Conservation (phyloP, 2,113 vertebrate species). For the Macquaria australasica region DNA sequence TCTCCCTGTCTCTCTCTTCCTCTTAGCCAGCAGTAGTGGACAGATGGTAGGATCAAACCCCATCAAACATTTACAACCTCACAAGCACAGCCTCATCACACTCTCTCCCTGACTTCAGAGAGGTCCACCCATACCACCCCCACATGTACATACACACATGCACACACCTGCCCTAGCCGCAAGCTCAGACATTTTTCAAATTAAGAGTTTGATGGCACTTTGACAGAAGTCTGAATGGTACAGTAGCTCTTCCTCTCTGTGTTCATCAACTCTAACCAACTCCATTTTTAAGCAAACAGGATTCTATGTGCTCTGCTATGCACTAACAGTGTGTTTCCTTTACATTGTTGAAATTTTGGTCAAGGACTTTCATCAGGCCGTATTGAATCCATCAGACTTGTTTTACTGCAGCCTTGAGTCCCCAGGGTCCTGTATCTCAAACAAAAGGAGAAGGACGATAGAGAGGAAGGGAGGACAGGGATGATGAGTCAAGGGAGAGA, state of each 20-base stretch:
- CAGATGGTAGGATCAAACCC: constrained; percentile 83
- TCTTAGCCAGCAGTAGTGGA: constrained; percentile 62
- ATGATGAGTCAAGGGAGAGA: constrained; percentile 76
- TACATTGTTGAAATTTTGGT: constrained; percentile 53
- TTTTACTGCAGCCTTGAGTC: constrained; percentile 73
- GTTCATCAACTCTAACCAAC: background rate
- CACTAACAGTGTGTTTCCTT: background rate
- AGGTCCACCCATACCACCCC: constrained; percentile 48
- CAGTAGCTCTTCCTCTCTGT: background rate
- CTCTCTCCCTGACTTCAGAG: constrained; percentile 64
- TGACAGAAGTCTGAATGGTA: constrained; percentile 11
- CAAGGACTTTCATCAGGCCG: constrained; percentile 63
- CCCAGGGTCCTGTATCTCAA: constrained; percentile 65
- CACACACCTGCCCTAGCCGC: background rate
- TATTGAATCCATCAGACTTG: constrained; percentile 57
- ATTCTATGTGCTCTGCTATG: background rate
- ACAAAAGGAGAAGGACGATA: constrained; percentile 67
- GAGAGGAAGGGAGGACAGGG: constrained; percentile 61
- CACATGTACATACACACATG: constrained; percentile 17
- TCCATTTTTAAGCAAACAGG: background rate
- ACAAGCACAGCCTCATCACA: constrained; percentile 64
- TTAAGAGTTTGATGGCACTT: constrained; percentile 27
- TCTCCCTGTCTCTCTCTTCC: constrained; percentile 18
- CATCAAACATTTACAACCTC: constrained; percentile 85
- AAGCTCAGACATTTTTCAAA: constrained; percentile 19